These are phyloP conservation scores for Hemaris fuciformis DNA, from an alignment of 2,888 invertebrate genomes.

Conservation along the genomic window DNA sequence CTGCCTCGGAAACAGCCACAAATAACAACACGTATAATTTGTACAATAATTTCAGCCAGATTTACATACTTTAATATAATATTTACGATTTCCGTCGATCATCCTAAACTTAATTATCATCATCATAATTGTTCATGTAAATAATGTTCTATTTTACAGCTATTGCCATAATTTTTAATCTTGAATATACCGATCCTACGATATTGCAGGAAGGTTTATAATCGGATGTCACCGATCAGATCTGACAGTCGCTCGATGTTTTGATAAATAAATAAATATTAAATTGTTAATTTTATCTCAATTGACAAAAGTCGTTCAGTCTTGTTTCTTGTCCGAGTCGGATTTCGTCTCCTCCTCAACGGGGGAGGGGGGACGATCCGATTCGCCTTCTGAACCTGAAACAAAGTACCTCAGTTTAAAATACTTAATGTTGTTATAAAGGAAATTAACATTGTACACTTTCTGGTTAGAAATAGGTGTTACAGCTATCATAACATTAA, in stretches of 20 bases:
- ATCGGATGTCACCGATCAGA: background rate
- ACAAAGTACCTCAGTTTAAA: too few relatives aligned
- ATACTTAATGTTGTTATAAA: too few relatives aligned
- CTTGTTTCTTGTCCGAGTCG: constrained; percentile 67
- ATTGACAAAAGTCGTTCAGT: constrained; percentile 50
- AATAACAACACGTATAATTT: too few relatives aligned
- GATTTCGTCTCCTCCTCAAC: constrained; percentile 56
- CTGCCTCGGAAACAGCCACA: background rate
- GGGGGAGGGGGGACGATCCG: constrained; percentile 58
- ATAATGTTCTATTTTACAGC: background rate
- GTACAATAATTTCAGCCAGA: too few relatives aligned
- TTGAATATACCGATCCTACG: background rate
- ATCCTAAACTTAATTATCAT: background rate
- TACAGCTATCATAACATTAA: too few relatives aligned
- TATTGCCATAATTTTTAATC: background rate
- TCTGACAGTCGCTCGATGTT: background rate
- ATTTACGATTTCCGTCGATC: background rate
- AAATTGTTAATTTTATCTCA: constrained; percentile 6
- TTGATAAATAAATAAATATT: constrained; percentile 7
- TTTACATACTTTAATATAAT: background rate
- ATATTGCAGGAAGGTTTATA: background rate
- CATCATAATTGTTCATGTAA: background rate
- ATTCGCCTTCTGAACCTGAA: constrained; percentile 52
- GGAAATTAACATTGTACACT: too few relatives aligned
- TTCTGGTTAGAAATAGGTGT: too few relatives aligned